phyloP scores from a whole-genome alignment of 2,888 invertebrate species.

The Drosophila algonquin region DNA sequence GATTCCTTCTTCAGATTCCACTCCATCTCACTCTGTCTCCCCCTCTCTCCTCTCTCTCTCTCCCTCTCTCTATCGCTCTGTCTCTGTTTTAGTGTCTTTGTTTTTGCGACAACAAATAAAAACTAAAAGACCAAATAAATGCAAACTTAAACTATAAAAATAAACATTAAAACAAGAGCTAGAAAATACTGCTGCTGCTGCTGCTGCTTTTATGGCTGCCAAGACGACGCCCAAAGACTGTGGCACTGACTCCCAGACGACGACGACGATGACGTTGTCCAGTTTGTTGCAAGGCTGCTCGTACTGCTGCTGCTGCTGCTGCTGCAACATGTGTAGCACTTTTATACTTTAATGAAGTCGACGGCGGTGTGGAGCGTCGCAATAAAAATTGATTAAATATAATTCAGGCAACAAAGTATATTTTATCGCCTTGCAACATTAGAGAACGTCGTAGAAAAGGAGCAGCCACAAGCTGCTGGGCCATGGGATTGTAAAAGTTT shows the following conservation, averaged over 20 bases:
- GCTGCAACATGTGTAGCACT: conserved; percentile 56
- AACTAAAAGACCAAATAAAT: conserved; percentile 80
- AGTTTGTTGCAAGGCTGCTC: conserved; percentile 46
- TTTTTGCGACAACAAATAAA: conserved; percentile 62
- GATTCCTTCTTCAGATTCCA: neutral
- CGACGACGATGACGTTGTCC: conserved; percentile 32
- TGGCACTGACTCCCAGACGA: conserved; percentile 11
- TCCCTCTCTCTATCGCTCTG: neutral
- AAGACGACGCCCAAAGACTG: conserved; percentile 48
- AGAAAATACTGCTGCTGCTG: conserved; percentile 53
- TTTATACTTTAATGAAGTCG: conserved; percentile 80
- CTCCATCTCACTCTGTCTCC: conserved; percentile 21
- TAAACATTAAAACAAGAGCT: conserved; percentile 79
- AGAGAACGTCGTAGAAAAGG: conserved; percentile 51
- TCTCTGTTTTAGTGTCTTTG: conserved; percentile 23
- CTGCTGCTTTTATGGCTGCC: conserved; percentile 72
- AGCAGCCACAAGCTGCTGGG: conserved; percentile 35
- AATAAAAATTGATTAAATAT: conserved; percentile 80
- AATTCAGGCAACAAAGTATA: conserved; percentile 77
- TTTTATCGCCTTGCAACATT: conserved; percentile 74
- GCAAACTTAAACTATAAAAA: conserved; percentile 82
- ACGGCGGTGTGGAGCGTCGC: conserved; percentile 53
- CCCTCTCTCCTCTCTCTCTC: neutral
- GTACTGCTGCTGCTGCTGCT: conserved; percentile 1
- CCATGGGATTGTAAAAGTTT: conserved; percentile 69